Percentiles rank a stretch among this genome's conserved stretches.
Evolutionary conservation across 1,140 invertebrate species (phyloP).

Genomic region (Telenomus remus): DNA sequence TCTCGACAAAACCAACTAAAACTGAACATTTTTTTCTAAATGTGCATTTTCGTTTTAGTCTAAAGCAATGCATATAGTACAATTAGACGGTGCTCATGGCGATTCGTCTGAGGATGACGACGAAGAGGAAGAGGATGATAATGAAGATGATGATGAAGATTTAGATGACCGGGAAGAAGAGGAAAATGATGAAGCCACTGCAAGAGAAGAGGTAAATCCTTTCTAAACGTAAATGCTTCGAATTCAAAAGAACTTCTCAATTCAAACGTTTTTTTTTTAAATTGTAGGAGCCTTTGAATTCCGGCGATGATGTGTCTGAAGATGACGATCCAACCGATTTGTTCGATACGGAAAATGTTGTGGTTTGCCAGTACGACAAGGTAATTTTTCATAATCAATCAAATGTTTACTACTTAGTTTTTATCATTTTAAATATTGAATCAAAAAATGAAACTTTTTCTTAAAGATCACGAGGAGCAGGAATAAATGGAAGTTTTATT

Average conservation of each 20-base stretch:
- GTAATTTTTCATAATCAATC: slow-evolving; percentile 71
- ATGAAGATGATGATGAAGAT: slow-evolving; percentile 82
- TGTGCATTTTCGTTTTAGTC: slow-evolving; percentile 13
- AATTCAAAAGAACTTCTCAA: too few relatives aligned
- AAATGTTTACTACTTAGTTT: too few relatives aligned
- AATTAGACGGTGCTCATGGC: slow-evolving; percentile 82
- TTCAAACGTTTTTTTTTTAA: slow-evolving; percentile 10
- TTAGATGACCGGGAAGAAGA: slow-evolving; percentile 85
- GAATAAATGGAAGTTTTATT: slow-evolving; percentile 99
- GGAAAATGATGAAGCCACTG: slow-evolving; percentile 78
- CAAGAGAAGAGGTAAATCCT: slow-evolving; percentile 76
- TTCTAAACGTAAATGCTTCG: too few relatives aligned
- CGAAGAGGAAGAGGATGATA: slow-evolving; percentile 85
- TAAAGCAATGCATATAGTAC: slow-evolving; percentile 64
- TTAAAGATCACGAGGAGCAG: slow-evolving; percentile 94
- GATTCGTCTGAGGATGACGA: slow-evolving; percentile 88
- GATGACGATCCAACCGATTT: slow-evolving; percentile 96
- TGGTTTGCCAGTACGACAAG: slow-evolving; percentile 99
- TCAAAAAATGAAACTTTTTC: slow-evolving; percentile 33
- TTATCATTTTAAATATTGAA: too few relatives aligned
- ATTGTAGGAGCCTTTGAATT: slow-evolving; percentile 92
- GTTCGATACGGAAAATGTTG: slow-evolving; percentile 98
- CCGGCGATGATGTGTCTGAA: slow-evolving; percentile 97
- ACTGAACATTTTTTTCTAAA: slow-evolving; percentile 6
- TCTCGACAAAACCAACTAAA: too few relatives aligned